Conservation (phyloP, 2,113 vertebrate genomes). For the Lathamus discolor region DNA sequence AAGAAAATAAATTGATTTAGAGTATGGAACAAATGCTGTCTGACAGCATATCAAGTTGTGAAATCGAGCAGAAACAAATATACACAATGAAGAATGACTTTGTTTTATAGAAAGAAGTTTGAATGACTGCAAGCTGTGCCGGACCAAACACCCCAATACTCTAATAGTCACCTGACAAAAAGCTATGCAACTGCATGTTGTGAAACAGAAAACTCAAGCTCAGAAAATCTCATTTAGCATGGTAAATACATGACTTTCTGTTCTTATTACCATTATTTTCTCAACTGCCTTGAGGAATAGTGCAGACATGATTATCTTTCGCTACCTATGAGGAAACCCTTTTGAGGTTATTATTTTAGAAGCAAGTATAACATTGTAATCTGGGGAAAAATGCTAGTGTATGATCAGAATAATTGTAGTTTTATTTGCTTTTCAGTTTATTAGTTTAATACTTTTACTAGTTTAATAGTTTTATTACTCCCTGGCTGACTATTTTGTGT, state of each 20-base stretch:
- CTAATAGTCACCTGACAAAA: not conserved
- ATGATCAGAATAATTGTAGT: conserved; percentile 25
- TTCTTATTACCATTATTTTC: not conserved
- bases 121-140: not conserved
- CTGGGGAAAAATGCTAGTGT: not conserved
- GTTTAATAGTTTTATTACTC: conserved; percentile 54
- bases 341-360: not conserved
- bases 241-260: not conserved
- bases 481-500: conserved; percentile 21
- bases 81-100: not conserved
- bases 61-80: conserved; percentile 1
- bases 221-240: not conserved
- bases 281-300: not conserved
- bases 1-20: not conserved
- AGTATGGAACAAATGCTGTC: not conserved
- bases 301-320: not conserved
- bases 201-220: not conserved
- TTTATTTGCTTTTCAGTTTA: conserved; percentile 52
- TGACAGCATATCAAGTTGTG: not conserved
- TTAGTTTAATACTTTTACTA: conserved; percentile 39
- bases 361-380: not conserved
- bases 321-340: not conserved
- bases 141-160: not conserved
- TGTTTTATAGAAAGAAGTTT: not conserved
- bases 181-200: not conserved